Evolutionary conservation across 30 jellyfish, hydroid and myxozoan species (phyloP).

Genomic region (Aurelia aurita complex sp. Pacific): DNA sequence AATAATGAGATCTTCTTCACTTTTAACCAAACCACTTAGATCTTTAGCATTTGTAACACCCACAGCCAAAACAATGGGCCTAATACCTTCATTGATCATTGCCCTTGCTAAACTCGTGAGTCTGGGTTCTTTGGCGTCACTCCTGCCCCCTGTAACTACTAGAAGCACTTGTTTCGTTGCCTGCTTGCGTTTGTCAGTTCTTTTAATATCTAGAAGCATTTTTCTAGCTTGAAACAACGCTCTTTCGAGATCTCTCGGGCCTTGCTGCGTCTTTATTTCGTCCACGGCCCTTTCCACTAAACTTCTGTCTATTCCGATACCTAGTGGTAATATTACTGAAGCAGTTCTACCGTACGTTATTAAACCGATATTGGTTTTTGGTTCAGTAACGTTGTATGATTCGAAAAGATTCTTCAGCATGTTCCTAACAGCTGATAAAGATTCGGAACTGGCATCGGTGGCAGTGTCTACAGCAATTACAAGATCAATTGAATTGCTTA

Average conservation of each 20-base stretch:
- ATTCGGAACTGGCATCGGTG: neutral
- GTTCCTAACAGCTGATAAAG: neutral
- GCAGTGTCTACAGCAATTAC: constrained; percentile 64
- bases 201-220: neutral
- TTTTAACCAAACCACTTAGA: neutral
- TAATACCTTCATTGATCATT: neutral
- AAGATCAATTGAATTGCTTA: constrained; percentile 32
- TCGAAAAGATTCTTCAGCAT: constrained; percentile 12
- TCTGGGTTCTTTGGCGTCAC: neutral
- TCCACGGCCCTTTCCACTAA: neutral
- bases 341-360: constrained; percentile 34
- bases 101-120: neutral
- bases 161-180: constrained; percentile 17
- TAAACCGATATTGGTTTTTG: constrained; percentile 27
- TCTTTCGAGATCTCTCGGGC: constrained; percentile 29
- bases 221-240: neutral
- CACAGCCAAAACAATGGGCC: constrained; percentile 30
- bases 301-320: constrained; percentile 1
- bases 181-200: neutral
- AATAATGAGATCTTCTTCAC: neutral
- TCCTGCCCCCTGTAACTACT: constrained; percentile 11
- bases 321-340: neutral
- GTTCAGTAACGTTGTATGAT: constrained; percentile 14
- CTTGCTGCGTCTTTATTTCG: neutral
- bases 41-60: neutral